Conservation (phyloP, 92 coral and sea anemone species). For the Epizoanthus scotinus region DNA sequence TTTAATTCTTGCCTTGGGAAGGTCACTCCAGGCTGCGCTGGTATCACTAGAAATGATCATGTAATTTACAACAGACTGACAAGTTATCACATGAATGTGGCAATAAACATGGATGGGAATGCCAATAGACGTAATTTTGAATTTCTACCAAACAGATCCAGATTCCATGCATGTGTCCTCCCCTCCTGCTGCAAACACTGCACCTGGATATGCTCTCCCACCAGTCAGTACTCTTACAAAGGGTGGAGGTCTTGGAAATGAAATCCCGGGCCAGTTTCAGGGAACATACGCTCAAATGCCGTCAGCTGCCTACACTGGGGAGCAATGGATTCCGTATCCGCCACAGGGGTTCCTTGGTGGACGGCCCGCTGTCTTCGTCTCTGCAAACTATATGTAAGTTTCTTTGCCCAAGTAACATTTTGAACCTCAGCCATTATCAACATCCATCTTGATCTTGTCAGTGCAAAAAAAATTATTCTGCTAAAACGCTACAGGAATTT, state of each 20-base stretch:
- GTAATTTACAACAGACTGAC: too few species aligned
- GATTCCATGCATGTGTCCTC: slow-evolving; percentile 72
- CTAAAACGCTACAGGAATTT: too few species aligned
- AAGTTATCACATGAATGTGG: too few species aligned
- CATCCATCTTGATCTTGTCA: too few species aligned
- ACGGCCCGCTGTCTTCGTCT: slow-evolving; percentile 89
- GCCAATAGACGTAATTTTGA: not conserved
- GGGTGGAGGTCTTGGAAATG: slow-evolving; percentile 73
- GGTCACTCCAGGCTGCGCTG: too few species aligned
- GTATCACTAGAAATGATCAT: too few species aligned
- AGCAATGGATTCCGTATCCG: slow-evolving; percentile 91
- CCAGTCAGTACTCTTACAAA: slow-evolving; percentile 96
- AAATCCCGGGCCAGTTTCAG: slow-evolving; percentile 82
- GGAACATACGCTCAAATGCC: slow-evolving; percentile 88
- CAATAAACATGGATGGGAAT: too few species aligned
- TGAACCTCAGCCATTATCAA: too few species aligned
- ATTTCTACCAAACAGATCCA: slow-evolving; percentile 30
- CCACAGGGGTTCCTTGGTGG: slow-evolving; percentile 93
- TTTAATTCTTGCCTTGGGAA: too few species aligned
- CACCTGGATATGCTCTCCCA: slow-evolving; percentile 90
- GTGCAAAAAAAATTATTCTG: too few species aligned
- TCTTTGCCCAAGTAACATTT: too few species aligned
- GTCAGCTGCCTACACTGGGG: slow-evolving; percentile 75
- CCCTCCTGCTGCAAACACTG: slow-evolving; percentile 89
- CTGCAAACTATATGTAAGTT: slow-evolving; percentile 67